phyloP scores from a whole-genome alignment of 2,113 vertebrate species.

The Nycticorax nycticorax region DNA sequence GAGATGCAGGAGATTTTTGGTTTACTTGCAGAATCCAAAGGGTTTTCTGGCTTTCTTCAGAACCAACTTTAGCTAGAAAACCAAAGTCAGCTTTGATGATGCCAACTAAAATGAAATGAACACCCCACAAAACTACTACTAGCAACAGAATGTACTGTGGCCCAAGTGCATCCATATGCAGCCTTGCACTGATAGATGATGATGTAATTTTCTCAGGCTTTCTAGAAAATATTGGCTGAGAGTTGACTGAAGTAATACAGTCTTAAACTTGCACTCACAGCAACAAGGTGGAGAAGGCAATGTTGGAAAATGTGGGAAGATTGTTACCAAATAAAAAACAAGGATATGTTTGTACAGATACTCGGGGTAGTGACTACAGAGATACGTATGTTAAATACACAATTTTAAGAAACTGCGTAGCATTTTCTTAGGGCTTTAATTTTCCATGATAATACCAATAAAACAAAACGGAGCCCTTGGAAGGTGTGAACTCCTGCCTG shows the following conservation, averaged over 20 bases:
- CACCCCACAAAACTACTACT: background rate
- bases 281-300: background rate
- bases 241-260: background rate
- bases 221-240: background rate
- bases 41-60: background rate
- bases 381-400: background rate
- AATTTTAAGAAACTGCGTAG: background rate
- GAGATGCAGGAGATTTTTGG: background rate
- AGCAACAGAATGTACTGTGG: background rate
- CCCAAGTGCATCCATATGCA: background rate
- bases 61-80: background rate
- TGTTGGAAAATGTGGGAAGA: background rate
- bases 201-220: background rate
- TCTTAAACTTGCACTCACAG: background rate
- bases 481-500: background rate
- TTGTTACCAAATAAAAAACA: background rate
- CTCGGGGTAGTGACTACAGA: background rate
- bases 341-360: background rate
- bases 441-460: slow-evolving; percentile 18
- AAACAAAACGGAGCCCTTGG: background rate
- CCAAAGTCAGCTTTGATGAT: background rate
- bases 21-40: background rate
- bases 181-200: background rate
- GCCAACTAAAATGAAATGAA: background rate
- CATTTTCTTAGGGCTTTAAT: slow-evolving; percentile 9